Percentiles rank a stretch among this genome's conserved stretches.
These are phyloP conservation scores for Gymnocypris eckloni DNA, from an alignment of 2,797 vertebrate species.

Conservation along the genomic window DNA sequence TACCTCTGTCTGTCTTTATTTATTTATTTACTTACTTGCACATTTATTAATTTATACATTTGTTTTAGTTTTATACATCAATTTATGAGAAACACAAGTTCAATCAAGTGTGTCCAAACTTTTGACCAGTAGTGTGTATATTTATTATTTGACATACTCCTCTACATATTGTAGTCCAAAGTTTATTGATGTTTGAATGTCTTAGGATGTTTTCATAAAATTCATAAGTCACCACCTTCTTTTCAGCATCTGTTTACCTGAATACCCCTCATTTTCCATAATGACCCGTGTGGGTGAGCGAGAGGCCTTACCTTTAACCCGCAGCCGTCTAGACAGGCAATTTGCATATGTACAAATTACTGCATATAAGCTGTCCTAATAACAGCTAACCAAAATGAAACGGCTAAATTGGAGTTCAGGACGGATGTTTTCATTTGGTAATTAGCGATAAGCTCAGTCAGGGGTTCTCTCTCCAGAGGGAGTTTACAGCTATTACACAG, in stretches of 20 bases:
- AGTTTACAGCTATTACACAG: slow-evolving; percentile 30
- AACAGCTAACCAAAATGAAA: slow-evolving; percentile 21
- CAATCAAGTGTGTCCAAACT: not conserved
- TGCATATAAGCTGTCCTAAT: slow-evolving; percentile 27
- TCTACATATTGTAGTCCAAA: not conserved
- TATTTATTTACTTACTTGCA: not conserved
- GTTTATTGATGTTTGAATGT: not conserved
- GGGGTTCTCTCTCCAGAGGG: slow-evolving; percentile 35
- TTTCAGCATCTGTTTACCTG: slow-evolving; percentile 38
- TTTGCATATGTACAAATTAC: slow-evolving; percentile 41
- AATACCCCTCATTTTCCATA: slow-evolving; percentile 5
- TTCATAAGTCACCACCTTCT: not conserved
- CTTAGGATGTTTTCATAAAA: not conserved
- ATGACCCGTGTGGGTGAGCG: slow-evolving; percentile 4
- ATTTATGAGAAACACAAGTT: not conserved
- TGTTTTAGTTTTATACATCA: not conserved
- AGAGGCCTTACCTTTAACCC: slow-evolving; percentile 38
- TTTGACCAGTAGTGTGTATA: not conserved
- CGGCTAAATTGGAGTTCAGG: slow-evolving; percentile 15
- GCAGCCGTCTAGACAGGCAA: slow-evolving; percentile 45
- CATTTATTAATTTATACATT: not conserved
- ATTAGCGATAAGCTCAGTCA: slow-evolving; percentile 40
- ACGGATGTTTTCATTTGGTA: slow-evolving; percentile 38
- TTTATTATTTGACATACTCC: not conserved
- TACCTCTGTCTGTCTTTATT: not conserved